phyloP scores from a whole-genome alignment of 2,113 vertebrate species.

The Dryoscopus gambensis region DNA sequence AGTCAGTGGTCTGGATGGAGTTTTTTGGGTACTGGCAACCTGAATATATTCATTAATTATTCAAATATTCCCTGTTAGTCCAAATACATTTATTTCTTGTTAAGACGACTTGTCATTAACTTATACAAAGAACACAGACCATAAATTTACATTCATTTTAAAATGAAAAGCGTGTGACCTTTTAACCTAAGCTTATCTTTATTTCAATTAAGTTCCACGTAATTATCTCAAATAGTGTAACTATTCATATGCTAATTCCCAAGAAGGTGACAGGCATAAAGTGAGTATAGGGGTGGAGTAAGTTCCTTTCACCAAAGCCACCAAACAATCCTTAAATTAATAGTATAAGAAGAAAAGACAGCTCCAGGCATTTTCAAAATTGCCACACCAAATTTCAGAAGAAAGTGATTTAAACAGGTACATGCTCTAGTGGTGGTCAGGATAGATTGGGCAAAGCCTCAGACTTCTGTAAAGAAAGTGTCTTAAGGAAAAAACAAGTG shows the following conservation, averaged over 20 bases:
- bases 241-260: background rate
- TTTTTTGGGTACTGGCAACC: background rate
- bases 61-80: background rate
- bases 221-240: background rate
- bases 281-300: background rate
- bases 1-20: background rate
- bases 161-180: background rate
- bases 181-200: background rate
- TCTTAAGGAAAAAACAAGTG: background rate
- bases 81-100: background rate
- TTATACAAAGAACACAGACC: background rate
- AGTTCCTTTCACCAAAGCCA: background rate
- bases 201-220: background rate
- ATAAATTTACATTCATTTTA: background rate
- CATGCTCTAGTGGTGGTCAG: background rate
- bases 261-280: background rate
- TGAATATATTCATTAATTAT: background rate
- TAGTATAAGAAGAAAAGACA: background rate
- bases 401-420: background rate
- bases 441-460: background rate
- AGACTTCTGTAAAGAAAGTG: background rate
- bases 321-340: background rate
- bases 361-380: background rate
- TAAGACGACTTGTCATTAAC: background rate
- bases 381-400: background rate